These are phyloP conservation scores for Craniophora ligustri DNA, from an alignment of 2,888 invertebrate genomes.

Conservation along the genomic window DNA sequence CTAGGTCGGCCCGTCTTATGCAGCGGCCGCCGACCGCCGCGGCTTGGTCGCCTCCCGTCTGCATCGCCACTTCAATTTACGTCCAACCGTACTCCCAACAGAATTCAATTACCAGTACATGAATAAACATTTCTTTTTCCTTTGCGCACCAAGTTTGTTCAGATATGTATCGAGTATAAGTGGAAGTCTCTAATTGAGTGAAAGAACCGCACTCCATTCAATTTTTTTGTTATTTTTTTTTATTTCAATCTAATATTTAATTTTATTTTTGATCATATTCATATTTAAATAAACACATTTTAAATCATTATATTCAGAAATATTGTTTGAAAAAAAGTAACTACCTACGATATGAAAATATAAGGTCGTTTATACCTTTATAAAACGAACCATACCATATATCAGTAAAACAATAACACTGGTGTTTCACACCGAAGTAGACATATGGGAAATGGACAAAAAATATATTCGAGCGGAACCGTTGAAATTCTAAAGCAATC, in stretches of 20 bases:
- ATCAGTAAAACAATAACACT: constrained; percentile 53
- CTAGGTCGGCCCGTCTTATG: constrained; percentile 27
- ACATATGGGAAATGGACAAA: constrained; percentile 58
- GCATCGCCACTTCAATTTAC: constrained; percentile 65
- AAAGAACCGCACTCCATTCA: constrained; percentile 24
- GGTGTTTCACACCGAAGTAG: constrained; percentile 54
- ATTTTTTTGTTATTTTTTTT: constrained; percentile 17
- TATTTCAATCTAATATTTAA: constrained; percentile 1
- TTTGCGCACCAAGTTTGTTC: constrained; percentile 38
- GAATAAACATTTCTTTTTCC: constrained; percentile 67
- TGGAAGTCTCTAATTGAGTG: constrained; percentile 42
- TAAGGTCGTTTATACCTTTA: constrained; percentile 43
- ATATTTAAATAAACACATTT: constrained; percentile 16
- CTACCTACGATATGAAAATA: constrained; percentile 24
- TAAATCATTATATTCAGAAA: constrained; percentile 15
- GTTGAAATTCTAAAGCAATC: constrained; percentile 64
- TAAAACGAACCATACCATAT: constrained; percentile 46
- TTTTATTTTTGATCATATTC: constrained; percentile 14
- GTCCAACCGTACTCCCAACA: constrained; percentile 58
- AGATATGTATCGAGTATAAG: constrained; percentile 46
- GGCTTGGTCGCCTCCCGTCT: constrained; percentile 39
- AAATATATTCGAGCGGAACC: constrained; percentile 52
- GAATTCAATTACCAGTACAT: constrained; percentile 70
- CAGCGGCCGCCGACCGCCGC: constrained; percentile 25
- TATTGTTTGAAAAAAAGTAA: constrained; percentile 23